Evolutionary conservation across 2,888 invertebrate genomes (phyloP).

Genomic region (Amphipyra berbera): DNA sequence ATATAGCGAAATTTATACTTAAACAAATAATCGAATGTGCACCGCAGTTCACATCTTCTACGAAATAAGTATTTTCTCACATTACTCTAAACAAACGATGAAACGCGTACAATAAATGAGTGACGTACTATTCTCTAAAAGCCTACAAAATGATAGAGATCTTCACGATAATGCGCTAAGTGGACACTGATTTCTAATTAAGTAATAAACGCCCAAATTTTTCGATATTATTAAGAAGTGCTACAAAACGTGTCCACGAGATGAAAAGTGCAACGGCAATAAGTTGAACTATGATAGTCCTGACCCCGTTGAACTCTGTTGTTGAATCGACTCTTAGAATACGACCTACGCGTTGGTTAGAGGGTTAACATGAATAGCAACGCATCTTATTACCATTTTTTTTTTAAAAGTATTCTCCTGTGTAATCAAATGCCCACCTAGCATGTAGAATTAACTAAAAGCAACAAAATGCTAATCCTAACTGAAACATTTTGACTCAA

Average conservation of each 20-base stretch:
- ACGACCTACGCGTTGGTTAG: conserved; percentile 15
- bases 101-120: conserved; percentile 69
- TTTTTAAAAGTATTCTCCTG: conserved; percentile 42
- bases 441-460: conserved; percentile 73
- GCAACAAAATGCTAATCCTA: conserved; percentile 74
- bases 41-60: conserved; percentile 31
- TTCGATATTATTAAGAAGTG: conserved; percentile 10
- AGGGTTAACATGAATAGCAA: conserved; percentile 34
- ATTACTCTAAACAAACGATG: conserved; percentile 63
- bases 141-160: conserved; percentile 75
- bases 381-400: conserved; percentile 8
- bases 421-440: conserved; percentile 66
- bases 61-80: conserved; percentile 45
- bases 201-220: conserved; percentile 39
- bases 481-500: conserved; percentile 59
- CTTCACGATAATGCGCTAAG: conserved; percentile 80
- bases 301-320: conserved; percentile 7
- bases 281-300: background rate
- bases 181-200: conserved; percentile 66
- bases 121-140: conserved; percentile 68
- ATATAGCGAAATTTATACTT: conserved; percentile 41
- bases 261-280: conserved; percentile 9
- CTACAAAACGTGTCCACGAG: conserved; percentile 24
- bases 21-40: conserved; percentile 38
- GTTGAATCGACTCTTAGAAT: conserved; percentile 7